phyloP scores from a whole-genome alignment of 2,113 vertebrate species.

The Dasypus novemcinctus region DNA sequence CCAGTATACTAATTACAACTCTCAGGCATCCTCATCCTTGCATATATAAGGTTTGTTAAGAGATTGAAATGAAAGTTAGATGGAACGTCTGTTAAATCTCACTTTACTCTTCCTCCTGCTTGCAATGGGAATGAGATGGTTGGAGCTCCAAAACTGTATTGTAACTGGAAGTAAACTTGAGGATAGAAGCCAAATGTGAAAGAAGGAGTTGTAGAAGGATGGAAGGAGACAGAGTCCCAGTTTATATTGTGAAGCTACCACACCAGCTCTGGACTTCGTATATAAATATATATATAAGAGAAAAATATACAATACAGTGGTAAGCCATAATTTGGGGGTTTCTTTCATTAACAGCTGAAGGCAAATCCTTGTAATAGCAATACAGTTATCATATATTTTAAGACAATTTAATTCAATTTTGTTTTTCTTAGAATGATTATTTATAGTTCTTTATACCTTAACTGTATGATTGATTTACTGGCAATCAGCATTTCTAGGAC shows the following conservation, averaged over 20 bases:
- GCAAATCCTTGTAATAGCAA: neutral
- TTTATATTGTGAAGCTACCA: neutral
- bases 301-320: neutral
- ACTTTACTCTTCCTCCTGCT: neutral
- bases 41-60: neutral
- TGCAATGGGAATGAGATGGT: neutral
- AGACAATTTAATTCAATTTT: neutral
- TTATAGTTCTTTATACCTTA: constrained; percentile 18
- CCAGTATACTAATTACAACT: neutral
- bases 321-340: neutral
- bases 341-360: neutral
- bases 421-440: neutral
- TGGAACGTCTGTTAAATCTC: neutral
- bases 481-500: neutral
- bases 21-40: neutral
- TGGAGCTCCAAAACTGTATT: neutral
- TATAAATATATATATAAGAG: neutral
- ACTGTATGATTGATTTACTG: neutral
- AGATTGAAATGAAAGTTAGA: neutral
- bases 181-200: neutral
- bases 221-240: neutral
- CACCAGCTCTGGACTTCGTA: neutral
- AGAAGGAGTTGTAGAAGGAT: neutral
- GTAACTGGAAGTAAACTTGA: neutral
- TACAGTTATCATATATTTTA: neutral